Base-by-base conservation (phyloP, 2,888 invertebrate genomes). In the Amphimallon solstitiale region DNA sequence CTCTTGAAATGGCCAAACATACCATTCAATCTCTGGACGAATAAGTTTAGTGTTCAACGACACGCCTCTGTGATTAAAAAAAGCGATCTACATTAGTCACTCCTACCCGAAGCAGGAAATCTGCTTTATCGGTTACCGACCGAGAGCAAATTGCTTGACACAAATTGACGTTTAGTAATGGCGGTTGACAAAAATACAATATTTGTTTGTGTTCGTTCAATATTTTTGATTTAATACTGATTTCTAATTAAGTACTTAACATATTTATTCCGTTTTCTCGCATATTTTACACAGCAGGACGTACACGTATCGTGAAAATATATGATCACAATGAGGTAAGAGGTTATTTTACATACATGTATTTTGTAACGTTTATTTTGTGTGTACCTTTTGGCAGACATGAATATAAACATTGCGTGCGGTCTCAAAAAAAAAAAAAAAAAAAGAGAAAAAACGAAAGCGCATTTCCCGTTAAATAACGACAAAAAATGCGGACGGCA, bases 281-380 rank as follows among this genome's bases (percentile, higher is more conserved):
- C 29, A 29, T 29, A 2, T 23, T 52, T 43, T 12, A 17, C 21
- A 34, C 40, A 46, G 48, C 5, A 37, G 56, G 15, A 48, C 9
- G 35, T 35, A 46, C 60, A 60, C 35, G 21, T 19, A 34, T 29
- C 6, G 15, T n/a, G 15, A 17, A 9, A 38, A 43, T 14, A 12
- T 12, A 59, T 34, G 38, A 35, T 46, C 15, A 56, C 14, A 37
- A 64, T 64, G 64, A 64, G 54, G 64, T 64, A 62, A 6, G 29
- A 35, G 29, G 45, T 45, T 43, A 43, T 45, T 34, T 29, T 54
- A 5, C 23, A 23, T 43, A 23, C 12, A 7, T 35, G 15, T 10
- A 12, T 15, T 12, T 23, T 21, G 15, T 12, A 34, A 10, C n/a
- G n/a, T 61, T 29, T 12, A 17, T 15, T 21, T 4, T 12, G 14